Conservation (phyloP, 1,140 invertebrate species). For the Polyergus mexicanus region DNA sequence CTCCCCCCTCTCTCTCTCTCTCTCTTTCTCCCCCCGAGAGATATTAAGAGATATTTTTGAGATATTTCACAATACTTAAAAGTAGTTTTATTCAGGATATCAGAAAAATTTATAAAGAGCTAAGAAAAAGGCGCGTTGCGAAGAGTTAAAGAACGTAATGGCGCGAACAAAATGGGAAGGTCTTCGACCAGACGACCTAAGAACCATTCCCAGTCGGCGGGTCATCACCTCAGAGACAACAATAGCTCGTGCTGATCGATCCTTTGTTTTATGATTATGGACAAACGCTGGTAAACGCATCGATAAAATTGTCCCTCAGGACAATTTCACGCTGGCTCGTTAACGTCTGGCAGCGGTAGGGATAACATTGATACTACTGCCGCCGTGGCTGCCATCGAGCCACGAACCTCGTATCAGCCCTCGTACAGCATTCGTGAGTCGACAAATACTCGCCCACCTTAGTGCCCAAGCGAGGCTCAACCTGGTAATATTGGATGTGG, state of each 20-base stretch:
- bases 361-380: not conserved
- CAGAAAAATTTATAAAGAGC: not conserved
- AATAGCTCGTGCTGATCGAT: slow-evolving; percentile 11
- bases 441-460: slow-evolving; percentile 48
- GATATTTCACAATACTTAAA: not conserved
- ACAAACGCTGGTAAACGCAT: slow-evolving; percentile 44
- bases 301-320: slow-evolving; percentile 25
- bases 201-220: not conserved
- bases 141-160: slow-evolving; percentile 9
- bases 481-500: slow-evolving; percentile 24
- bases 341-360: slow-evolving; percentile 40
- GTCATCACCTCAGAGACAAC: slow-evolving; percentile 12
- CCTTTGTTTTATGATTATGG: slow-evolving; percentile 52
- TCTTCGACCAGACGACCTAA: slow-evolving; percentile 17
- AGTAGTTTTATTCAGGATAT: not conserved
- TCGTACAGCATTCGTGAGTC: slow-evolving; percentile 29
- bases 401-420: slow-evolving; percentile 22
- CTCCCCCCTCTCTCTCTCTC: too few species aligned
- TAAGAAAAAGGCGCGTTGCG: not conserved
- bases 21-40: not conserved
- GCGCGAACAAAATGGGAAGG: slow-evolving; percentile 15
- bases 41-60: too few species aligned
- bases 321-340: slow-evolving; percentile 19
- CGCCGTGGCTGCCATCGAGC: not conserved
- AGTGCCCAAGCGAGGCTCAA: not conserved